Conservation (phyloP, 1,140 invertebrate species). For the Aphelenchoides avenae region DNA sequence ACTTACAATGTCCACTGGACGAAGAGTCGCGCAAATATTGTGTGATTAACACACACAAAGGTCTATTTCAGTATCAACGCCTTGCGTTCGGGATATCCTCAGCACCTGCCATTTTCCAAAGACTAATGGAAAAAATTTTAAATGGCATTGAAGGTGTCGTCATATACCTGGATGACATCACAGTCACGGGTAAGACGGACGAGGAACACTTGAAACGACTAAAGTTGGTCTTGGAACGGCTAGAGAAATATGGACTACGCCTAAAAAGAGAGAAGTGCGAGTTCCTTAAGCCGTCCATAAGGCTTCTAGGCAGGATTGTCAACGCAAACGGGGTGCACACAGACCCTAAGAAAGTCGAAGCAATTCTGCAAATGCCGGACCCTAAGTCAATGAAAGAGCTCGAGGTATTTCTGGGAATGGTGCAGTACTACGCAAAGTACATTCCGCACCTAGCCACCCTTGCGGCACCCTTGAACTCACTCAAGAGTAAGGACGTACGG, state of each 20-base stretch:
- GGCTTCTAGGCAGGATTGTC: slow-evolving; percentile 47
- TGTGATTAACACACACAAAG: background rate
- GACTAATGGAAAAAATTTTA: background rate
- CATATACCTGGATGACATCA: too few species aligned
- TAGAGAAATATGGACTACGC: slow-evolving; percentile 17
- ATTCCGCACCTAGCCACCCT: slow-evolving; percentile 59
- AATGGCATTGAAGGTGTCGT: background rate
- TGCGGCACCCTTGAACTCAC: slow-evolving; percentile 56
- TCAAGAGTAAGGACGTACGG: slow-evolving; percentile 45
- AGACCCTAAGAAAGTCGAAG: slow-evolving; percentile 60
- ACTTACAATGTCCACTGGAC: background rate
- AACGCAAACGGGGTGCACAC: slow-evolving; percentile 55
- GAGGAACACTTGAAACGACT: slow-evolving; percentile 18
- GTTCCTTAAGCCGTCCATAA: slow-evolving; percentile 20
- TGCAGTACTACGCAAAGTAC: slow-evolving; percentile 62
- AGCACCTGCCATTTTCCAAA: background rate
- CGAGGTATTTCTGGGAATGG: slow-evolving; percentile 57
- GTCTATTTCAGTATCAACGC: background rate
- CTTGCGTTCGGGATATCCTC: background rate
- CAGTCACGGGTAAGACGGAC: slow-evolving; percentile 7
- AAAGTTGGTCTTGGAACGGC: slow-evolving; percentile 10
- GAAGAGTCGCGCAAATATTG: background rate
- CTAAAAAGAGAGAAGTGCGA: slow-evolving; percentile 25
- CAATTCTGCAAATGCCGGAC: slow-evolving; percentile 59
- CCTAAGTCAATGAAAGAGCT: slow-evolving; percentile 59